These are phyloP conservation scores for Psittacula cyanocephala DNA, from an alignment of 2,113 vertebrate genomes.

Conservation along the genomic window DNA sequence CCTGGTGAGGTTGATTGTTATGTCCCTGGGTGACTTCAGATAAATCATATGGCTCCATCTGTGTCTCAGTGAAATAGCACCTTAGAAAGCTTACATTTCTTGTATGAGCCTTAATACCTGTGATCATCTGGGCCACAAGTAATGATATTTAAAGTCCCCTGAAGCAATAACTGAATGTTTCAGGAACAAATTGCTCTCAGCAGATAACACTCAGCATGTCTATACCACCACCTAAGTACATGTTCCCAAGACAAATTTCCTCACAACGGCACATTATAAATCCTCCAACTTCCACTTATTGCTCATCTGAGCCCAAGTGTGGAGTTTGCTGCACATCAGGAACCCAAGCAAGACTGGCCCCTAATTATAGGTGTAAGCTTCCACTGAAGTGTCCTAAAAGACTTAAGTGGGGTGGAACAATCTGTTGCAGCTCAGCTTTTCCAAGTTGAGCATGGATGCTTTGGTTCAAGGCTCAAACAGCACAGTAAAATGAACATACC, in stretches of 20 bases:
- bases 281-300: background rate
- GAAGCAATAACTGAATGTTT: constrained; percentile 30
- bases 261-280: background rate
- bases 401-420: background rate
- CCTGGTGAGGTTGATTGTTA: constrained; percentile 9
- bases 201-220: constrained; percentile 27
- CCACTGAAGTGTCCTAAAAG: background rate
- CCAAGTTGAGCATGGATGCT: fast-evolving
- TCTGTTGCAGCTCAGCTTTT: background rate
- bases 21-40: constrained; percentile 23
- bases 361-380: background rate
- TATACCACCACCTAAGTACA: constrained; percentile 35
- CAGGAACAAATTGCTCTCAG: constrained; percentile 38
- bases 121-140: constrained; percentile 1
- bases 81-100: constrained; percentile 8
- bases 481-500: background rate
- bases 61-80: background rate
- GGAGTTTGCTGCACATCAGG: fast-evolving
- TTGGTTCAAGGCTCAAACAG: background rate
- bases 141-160: constrained; percentile 50
- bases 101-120: constrained; percentile 17
- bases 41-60: constrained; percentile 43
- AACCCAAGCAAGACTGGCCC: background rate
- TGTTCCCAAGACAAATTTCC: background rate
- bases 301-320: background rate